Percentiles rank a stretch among this genome's conserved stretches.
phyloP scores from a whole-genome alignment of 2,797 vertebrate species.

The Buphagus erythrorhynchus region DNA sequence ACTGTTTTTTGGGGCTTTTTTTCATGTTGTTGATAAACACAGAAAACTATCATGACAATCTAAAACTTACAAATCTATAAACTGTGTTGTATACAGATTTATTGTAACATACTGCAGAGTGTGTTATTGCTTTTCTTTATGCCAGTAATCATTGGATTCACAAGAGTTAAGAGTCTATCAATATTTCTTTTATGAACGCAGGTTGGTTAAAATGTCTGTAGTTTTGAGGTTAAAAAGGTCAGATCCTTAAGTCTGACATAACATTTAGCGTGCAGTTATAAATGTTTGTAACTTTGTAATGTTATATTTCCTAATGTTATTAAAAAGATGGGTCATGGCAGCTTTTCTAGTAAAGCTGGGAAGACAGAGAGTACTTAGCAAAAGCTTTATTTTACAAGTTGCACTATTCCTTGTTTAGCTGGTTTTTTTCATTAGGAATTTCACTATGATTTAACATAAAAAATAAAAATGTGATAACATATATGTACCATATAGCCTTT shows the following conservation, averaged over 20 bases:
- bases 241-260: background rate
- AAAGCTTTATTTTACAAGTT: slow-evolving; percentile 38
- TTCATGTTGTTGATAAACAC: slow-evolving; percentile 64
- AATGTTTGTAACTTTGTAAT: slow-evolving; percentile 35
- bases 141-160: slow-evolving; percentile 66
- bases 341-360: slow-evolving; percentile 10
- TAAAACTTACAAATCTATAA: slow-evolving; percentile 66
- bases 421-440: slow-evolving; percentile 19
- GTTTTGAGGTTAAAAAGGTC: slow-evolving; percentile 63
- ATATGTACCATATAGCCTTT: background rate
- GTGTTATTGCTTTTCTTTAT: slow-evolving; percentile 69
- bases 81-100: slow-evolving; percentile 32
- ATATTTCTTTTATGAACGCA: slow-evolving; percentile 61
- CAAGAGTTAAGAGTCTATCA: slow-evolving; percentile 65
- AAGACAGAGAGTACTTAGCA: background rate
- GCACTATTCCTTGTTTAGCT: background rate
- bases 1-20: background rate
- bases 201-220: background rate
- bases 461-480: slow-evolving; percentile 13
- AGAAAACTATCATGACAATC: slow-evolving; percentile 65
- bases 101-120: slow-evolving; percentile 27
- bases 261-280: slow-evolving; percentile 1
- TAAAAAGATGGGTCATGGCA: background rate
- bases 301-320: slow-evolving; percentile 45
- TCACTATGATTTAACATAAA: slow-evolving; percentile 20